Base-by-base conservation (phyloP, 30 jellyfish, hydroid and myxozoan genomes). In the Pseudorhiza aurosa region DNA sequence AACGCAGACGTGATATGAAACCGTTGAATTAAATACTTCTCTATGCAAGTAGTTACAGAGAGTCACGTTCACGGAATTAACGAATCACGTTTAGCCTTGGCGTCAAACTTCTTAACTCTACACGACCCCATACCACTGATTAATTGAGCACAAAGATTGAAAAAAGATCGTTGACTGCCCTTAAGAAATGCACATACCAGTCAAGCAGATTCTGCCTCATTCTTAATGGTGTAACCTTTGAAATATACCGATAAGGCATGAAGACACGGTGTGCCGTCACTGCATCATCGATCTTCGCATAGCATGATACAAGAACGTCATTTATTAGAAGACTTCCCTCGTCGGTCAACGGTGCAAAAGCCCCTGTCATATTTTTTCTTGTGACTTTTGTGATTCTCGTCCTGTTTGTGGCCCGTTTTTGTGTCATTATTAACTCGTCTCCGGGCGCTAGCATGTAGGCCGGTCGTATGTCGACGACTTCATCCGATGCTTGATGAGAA, bases 321-420 rank as follows among this genome's bases (percentile, higher is more conserved):
- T 88, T 44, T 4, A 88, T 90, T 33, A 88, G 26, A 1, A 88
- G 15, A 17, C 82, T 78, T 4, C 97, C 97, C 42, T 72, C 82
- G 14, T 44, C 46, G 9, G 97, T 88, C 76, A 88, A 49, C 10
- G 97, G 97, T 1, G 97, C 97, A 68, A 30, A 77, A 8, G 94
- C 94, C 8, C 97, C 97, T 21, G 2, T 17, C 24, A 59, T 26
- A 0, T 44, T 26, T 21, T 47, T 77, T 4, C 1, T 2, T 9
- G 76, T 9, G 0, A 56, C 21, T 15, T 56, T 56, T 11, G 17
- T 37, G n/a, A 74, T 56, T 32, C 35, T 32, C 7, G 62, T 5
- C 1, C 10, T 53, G 21, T 18, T 21, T n/a, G 43, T 28, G 1
- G 12, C 25, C 22, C 59, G 27, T 8, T 37, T 40, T 18, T n/a